Base-by-base conservation (phyloP, 2,888 invertebrate genomes). In the Osedax fenrisi region DNA sequence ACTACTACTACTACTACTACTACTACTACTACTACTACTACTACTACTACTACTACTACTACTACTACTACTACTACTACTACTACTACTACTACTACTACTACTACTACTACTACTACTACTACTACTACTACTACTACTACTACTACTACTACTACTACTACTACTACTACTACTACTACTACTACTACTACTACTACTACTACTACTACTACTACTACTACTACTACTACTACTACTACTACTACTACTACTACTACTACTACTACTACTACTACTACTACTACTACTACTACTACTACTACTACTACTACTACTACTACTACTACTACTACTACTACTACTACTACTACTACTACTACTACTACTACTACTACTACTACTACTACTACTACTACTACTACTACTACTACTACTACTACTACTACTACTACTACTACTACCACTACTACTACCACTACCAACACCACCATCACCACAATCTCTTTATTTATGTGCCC, bases 391-490 rank as follows among this genome's bases (percentile, higher is more conserved):
- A 75, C 2, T 72, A 75, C 17, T 72, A 75, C 26, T 72, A 75
- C 0, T 72, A 75, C 26, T 72, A 75, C 26, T 62, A 75, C 64
- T 61, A 75, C 25, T 61, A 73, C 59, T 72, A 74, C 64, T 72
- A 75, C 26, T 62, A 75, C 26, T 61, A 75, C 25, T 72, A 75
- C 59, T 41, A 74, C 5, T 72, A 75, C 64, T 72, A 75, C n/a
- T 61, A 74, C 64, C 75, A 75, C 64, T 61, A 59, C 26, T 1
- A 73, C 64, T 72, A 59, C 26, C 75, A 73, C 26, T 61, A 73
- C 64, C 75, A 75, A 24, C 71, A 71, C 27, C 70, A 26, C 26
- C 22, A 73, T 73, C 68, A 64, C 26, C 64, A 72, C 24, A 72
- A 26, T 2, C 26, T 73, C 1, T 27, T 62, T 17, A 27, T n/a